Percentiles rank a stretch among this genome's conserved stretches.
These are phyloP conservation scores for Hyalella azteca DNA, from an alignment of 2,888 invertebrate species.

Conservation along the genomic window DNA sequence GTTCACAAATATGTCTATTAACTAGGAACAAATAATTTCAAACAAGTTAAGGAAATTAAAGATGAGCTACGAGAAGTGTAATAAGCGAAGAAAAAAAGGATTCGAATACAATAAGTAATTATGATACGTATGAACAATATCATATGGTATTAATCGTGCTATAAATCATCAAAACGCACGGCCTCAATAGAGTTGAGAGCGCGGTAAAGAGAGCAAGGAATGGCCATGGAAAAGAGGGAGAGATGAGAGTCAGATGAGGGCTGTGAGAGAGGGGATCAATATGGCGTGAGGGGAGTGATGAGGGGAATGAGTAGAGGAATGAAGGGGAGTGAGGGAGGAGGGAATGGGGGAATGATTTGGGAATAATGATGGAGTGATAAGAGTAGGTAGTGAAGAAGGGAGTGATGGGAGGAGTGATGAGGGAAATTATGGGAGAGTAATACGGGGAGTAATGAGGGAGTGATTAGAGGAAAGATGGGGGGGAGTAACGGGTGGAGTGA, in stretches of 20 bases:
- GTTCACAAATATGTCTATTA: too few species aligned
- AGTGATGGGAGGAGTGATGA: not conserved
- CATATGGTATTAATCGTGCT: too few species aligned
- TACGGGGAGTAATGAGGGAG: not conserved
- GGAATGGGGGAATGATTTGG: not conserved
- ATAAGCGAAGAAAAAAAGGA: too few species aligned
- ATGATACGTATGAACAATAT: too few species aligned
- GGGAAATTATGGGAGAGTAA: not conserved
- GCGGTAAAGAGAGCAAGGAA: not conserved
- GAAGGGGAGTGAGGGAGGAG: not conserved
- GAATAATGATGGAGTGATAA: not conserved
- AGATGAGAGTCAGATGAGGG: not conserved
- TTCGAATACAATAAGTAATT: too few species aligned
- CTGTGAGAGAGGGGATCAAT: not conserved
- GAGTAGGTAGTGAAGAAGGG: not conserved
- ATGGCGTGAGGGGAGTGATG: not conserved
- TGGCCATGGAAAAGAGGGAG: not conserved
- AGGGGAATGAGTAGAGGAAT: not conserved
- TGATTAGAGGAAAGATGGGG: not conserved
- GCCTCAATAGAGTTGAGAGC: too few species aligned
- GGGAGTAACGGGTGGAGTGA: not conserved
- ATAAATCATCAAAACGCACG: too few species aligned
- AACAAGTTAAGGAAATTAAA: too few species aligned
- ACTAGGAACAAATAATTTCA: too few species aligned
- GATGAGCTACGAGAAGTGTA: too few species aligned